Conservation (phyloP, 2,888 invertebrate species). For the Spilarctia lutea region DNA sequence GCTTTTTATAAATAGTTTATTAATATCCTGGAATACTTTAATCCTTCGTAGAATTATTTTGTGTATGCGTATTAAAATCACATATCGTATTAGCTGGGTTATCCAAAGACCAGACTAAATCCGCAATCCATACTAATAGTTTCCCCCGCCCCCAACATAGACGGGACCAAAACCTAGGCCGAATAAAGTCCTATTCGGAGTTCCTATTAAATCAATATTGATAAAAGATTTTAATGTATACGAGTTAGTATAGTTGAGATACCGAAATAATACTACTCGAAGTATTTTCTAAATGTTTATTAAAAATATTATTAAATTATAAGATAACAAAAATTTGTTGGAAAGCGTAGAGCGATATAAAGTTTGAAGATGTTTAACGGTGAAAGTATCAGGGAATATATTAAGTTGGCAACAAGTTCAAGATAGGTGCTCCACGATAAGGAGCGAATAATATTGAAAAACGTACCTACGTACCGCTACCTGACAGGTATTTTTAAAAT, state of each 20-base stretch:
- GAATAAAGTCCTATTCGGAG: neutral
- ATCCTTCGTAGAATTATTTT: neutral
- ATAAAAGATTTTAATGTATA: neutral
- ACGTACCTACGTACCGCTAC: constrained; percentile 14
- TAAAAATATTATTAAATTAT: constrained; percentile 48
- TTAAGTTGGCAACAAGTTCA: constrained; percentile 62
- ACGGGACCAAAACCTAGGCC: neutral
- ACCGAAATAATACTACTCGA: neutral
- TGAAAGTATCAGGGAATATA: constrained; percentile 63
- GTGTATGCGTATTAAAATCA: neutral
- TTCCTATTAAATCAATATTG: neutral
- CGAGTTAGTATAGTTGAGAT: too few species aligned
- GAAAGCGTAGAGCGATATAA: constrained; percentile 53
- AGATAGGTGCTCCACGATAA: constrained; percentile 56
- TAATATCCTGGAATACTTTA: neutral
- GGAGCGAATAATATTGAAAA: constrained; percentile 57
- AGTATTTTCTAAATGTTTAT: constrained; percentile 37
- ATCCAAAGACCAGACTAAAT: neutral
- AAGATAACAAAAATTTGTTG: constrained; percentile 52
- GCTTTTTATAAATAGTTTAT: neutral
- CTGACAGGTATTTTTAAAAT: neutral
- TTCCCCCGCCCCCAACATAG: neutral
- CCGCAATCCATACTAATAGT: neutral
- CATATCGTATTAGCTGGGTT: neutral
- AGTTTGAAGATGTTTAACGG: constrained; percentile 61